Evolutionary conservation across 1,140 invertebrate species (phyloP).

Genomic region (Zophobas morio): DNA sequence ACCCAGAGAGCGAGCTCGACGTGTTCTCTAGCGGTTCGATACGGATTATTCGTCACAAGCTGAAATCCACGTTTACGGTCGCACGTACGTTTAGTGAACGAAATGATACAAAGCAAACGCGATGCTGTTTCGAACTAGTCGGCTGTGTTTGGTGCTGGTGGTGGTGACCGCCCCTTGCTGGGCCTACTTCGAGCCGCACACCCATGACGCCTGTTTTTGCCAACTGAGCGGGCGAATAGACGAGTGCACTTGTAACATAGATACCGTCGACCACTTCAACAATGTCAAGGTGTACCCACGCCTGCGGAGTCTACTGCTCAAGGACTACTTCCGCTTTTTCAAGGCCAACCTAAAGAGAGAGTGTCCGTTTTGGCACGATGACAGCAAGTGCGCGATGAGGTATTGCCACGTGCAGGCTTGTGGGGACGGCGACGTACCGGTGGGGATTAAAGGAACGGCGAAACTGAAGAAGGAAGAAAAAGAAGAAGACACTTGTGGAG

Average conservation of each 20-base stretch:
- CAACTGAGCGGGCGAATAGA: constrained; percentile 91
- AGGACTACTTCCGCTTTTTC: constrained; percentile 97
- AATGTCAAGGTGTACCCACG: constrained; percentile 94
- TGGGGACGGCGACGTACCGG: constrained; percentile 83
- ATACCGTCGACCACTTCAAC: constrained; percentile 95
- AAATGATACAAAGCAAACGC: background rate
- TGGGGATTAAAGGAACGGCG: constrained; percentile 74
- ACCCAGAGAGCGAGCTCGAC: constrained; percentile 44
- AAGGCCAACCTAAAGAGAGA: constrained; percentile 94
- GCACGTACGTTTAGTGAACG: constrained; percentile 21
- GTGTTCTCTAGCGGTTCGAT: constrained; percentile 52
- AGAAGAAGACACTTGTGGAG: background rate
- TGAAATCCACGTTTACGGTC: constrained; percentile 8
- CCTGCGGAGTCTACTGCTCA: constrained; percentile 88
- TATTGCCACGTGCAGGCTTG: constrained; percentile 94
- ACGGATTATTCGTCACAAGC: background rate
- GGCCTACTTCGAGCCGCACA: constrained; percentile 54
- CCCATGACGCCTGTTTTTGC: constrained; percentile 59
- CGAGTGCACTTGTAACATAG: constrained; percentile 93
- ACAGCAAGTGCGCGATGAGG: constrained; percentile 91
- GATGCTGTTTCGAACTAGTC: constrained; percentile 4
- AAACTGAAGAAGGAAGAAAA: constrained; percentile 46
- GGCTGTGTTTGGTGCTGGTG: constrained; percentile 33
- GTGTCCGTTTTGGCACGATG: constrained; percentile 97
- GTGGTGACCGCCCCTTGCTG: constrained; percentile 50